phyloP scores from a whole-genome alignment of 2,888 invertebrate genomes.

The Colletes collaris region DNA sequence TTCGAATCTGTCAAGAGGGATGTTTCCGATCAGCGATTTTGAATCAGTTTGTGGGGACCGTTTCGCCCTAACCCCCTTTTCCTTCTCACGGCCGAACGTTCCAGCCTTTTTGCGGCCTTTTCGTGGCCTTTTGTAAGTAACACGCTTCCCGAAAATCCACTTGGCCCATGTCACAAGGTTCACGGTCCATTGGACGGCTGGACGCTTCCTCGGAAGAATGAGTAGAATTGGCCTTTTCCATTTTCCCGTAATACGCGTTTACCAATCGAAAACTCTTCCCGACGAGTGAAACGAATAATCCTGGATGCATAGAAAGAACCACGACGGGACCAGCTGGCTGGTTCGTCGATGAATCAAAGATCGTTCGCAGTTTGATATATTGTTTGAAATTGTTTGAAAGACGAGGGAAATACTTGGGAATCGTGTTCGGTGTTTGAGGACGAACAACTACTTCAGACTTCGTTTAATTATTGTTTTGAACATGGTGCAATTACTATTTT shows the following conservation, averaged over 20 bases:
- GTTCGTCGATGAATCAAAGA: too few species aligned
- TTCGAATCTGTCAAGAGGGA: slow-evolving; percentile 29
- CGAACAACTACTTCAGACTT: too few species aligned
- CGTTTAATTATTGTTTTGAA: too few species aligned
- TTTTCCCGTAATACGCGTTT: slow-evolving; percentile 63
- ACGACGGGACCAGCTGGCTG: too few species aligned
- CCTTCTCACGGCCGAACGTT: slow-evolving; percentile 26
- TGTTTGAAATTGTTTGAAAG: too few species aligned
- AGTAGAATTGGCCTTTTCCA: slow-evolving; percentile 70
- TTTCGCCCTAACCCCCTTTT: slow-evolving; percentile 44
- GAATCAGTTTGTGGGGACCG: slow-evolving; percentile 37
- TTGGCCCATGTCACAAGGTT: slow-evolving; percentile 78
- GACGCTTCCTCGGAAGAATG: slow-evolving; percentile 73
- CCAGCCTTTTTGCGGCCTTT: slow-evolving; percentile 63
- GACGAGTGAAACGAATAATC: slow-evolving; percentile 42
- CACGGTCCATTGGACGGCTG: slow-evolving; percentile 69
- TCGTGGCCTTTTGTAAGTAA: slow-evolving; percentile 69
- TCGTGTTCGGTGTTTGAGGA: too few species aligned
- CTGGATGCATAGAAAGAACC: neutral
- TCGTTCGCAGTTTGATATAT: too few species aligned
- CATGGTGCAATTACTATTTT: too few species aligned
- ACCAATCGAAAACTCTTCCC: slow-evolving; percentile 12
- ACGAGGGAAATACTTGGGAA: too few species aligned
- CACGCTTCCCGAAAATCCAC: slow-evolving; percentile 71
- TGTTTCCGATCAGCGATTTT: slow-evolving; percentile 41